phyloP scores from a whole-genome alignment of 2,113 vertebrate species.

The Columba janthina region DNA sequence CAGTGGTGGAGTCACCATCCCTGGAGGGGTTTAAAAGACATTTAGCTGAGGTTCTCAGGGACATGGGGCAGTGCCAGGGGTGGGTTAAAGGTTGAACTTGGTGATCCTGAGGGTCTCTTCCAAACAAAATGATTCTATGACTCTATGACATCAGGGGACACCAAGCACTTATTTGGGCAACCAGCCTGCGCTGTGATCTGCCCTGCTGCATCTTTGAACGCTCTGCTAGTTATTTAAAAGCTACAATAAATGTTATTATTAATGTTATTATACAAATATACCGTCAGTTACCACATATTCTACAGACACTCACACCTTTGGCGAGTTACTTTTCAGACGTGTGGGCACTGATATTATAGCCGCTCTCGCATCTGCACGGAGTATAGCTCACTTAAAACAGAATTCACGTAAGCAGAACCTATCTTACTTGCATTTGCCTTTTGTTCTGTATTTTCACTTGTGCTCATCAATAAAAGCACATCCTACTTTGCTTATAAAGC shows the following conservation, averaged over 20 bases:
- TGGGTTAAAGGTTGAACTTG: no score
- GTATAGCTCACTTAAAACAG: background rate
- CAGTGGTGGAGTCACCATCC: no score
- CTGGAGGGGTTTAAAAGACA: no score
- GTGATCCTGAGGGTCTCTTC: no score
- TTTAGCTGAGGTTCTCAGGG: no score
- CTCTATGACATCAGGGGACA: background rate
- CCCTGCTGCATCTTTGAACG: accelerated
- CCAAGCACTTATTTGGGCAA: background rate
- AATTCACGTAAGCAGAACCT: background rate
- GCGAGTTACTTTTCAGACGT: background rate
- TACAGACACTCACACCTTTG: background rate
- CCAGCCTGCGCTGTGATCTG: background rate
- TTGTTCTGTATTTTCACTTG: background rate
- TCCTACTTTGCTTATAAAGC: background rate
- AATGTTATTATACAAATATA: background rate
- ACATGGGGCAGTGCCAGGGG: no score
- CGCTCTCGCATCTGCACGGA: background rate
- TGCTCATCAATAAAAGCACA: background rate
- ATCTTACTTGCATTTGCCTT: background rate
- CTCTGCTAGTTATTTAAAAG: background rate
- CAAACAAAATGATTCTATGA: no score
- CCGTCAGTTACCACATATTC: background rate
- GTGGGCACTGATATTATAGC: background rate
- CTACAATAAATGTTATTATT: background rate